Evolutionary conservation across 2,113 vertebrate genomes (phyloP), one percentile per base, ranked within the genome.

Genomic region (Ondatra zibethicus): DNA sequence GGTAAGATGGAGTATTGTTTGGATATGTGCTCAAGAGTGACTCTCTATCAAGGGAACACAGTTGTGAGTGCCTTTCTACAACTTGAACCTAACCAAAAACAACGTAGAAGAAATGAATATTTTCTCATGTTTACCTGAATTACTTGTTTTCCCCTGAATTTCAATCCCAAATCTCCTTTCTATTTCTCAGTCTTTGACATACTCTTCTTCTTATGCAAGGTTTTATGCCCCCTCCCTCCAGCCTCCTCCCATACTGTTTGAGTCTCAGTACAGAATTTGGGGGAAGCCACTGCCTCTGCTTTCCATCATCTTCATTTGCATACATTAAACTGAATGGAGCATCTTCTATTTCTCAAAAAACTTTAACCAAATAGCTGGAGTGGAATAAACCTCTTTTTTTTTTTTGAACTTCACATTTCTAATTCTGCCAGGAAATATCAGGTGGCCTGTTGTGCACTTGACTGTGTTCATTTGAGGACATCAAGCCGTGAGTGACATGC

Each of bases 241-340:
- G 72, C n/a, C 17, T 6, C 21, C 36, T 33, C 33, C 55, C 23
- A 72, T 88, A 36, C 7, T 8, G 0, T 1, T 81, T 65, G 27
- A 4, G 29, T 70, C 31, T 94, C 36, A 10, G 47, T 39, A 55
- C 21, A 66, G 68, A 0, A 10, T 76, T 31, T 65, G 39, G 3
- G 3, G 86, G 50, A n/a, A 0, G 4, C 72, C 5, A 73, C 81
- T 55, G 52, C 61, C 50, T 93, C 75, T 82, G 91, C 65, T 95
- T 96, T 92, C 78, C 93, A 31, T 92, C 80, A 80, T 92, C 42
- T 82, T 27, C 1, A 89, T 94, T 76, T 91, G 4, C 88, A 94
- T 91, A 86, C 10, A 0, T 29, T 31, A 68, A 78, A 75, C n/a
- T 88, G 80, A 63, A 2, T 0, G 4, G 96, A 73, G 52, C 33